These are phyloP conservation scores for Noctua janthina DNA, from an alignment of 2,888 invertebrate genomes.

Conservation along the genomic window DNA sequence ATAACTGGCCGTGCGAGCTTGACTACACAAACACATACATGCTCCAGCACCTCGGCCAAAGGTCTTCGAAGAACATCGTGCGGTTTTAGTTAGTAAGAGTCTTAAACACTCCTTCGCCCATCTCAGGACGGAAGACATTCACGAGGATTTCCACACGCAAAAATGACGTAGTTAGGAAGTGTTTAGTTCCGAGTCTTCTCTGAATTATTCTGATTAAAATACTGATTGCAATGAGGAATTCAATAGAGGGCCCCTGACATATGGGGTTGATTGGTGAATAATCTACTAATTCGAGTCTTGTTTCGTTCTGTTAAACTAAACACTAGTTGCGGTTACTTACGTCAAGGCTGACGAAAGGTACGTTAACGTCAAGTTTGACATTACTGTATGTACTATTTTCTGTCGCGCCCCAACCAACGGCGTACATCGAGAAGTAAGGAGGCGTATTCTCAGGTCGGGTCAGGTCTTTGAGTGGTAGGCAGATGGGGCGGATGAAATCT, in stretches of 20 bases:
- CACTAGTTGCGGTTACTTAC: conserved; percentile 11
- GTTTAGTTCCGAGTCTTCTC: not conserved
- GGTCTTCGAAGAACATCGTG: too few relatives aligned
- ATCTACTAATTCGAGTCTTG: not conserved
- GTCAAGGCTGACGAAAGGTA: conserved; percentile 12
- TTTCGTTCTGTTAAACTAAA: not conserved
- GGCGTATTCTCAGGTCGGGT: conserved; percentile 11
- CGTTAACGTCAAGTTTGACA: conserved; percentile 12
- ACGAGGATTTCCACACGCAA: too few relatives aligned
- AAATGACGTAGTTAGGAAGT: too few relatives aligned
- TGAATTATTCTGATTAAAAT: not conserved
- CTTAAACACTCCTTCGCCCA: too few relatives aligned
- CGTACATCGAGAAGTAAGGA: conserved; percentile 15
- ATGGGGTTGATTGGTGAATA: not conserved
- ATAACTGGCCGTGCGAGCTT: too few relatives aligned
- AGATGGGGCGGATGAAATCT: conserved; percentile 58
- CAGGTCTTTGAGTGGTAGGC: conserved; percentile 41
- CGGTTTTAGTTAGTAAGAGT: too few relatives aligned
- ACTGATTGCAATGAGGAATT: not conserved
- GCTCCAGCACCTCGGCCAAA: too few relatives aligned
- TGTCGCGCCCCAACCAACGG: conserved; percentile 51
- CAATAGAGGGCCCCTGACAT: not conserved
- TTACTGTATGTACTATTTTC: not conserved
- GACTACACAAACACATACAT: too few relatives aligned
- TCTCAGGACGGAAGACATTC: too few relatives aligned